These are phyloP conservation scores for Holcopasites calliopsidis DNA, from an alignment of 1,140 invertebrate genomes.

Conservation along the genomic window DNA sequence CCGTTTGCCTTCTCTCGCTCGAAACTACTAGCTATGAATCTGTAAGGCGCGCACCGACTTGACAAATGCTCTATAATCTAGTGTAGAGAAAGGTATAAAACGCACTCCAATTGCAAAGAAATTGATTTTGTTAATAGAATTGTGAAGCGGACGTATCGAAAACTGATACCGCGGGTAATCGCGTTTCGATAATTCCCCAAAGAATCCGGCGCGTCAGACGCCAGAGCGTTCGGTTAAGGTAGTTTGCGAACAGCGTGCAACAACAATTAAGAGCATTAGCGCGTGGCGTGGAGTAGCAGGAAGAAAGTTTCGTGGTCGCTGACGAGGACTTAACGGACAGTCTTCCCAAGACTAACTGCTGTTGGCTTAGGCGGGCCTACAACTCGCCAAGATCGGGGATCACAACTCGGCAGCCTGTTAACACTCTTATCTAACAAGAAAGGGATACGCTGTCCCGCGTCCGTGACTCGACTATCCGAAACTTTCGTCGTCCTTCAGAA, in stretches of 20 bases:
- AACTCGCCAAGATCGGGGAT: constrained; percentile 52
- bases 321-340: constrained; percentile 53
- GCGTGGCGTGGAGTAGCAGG: neutral
- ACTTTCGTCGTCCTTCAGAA: neutral
- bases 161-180: neutral
- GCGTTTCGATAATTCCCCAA: constrained; percentile 1
- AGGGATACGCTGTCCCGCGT: constrained; percentile 26
- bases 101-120: too few species aligned
- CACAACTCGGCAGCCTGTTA: constrained; percentile 51
- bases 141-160: neutral
- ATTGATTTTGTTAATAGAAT: neutral
- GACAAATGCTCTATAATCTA: too few species aligned
- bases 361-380: constrained; percentile 46
- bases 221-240: constrained; percentile 8
- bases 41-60: too few species aligned
- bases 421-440: constrained; percentile 33
- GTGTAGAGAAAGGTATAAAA: too few species aligned
- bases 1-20: too few species aligned
- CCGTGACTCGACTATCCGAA: constrained; percentile 38
- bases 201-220: neutral
- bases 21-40: too few species aligned
- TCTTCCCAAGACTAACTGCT: constrained; percentile 54
- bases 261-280: constrained; percentile 58
- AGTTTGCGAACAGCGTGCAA: constrained; percentile 7
- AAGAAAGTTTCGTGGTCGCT: constrained; percentile 20